Base-by-base conservation (phyloP, 2,888 invertebrate species). In the Ophioninae sp. region DNA sequence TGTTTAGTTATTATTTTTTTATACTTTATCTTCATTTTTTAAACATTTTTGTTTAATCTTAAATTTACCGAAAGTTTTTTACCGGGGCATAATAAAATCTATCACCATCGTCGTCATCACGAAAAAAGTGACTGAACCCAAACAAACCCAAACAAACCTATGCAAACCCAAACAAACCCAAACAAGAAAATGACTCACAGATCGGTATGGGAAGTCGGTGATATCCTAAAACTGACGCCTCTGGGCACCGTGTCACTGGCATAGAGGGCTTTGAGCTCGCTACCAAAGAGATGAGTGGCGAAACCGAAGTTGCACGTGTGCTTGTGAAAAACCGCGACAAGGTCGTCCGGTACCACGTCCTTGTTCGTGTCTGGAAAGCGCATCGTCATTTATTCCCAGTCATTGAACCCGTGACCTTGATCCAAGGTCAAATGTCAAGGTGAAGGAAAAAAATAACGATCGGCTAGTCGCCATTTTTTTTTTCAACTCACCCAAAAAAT, bases 281-380 rank as follows among this genome's bases (percentile, higher is more conserved):
- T 96, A 0, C 98, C 97, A 92, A 99, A 99, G n/a, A 99, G 94
- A 92, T 99, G 98, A 22, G 98, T 98, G 0, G 98, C 98, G 93
- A 99, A 99, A n/a, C 98, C 98, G 93, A 99, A 99, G 92, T 97
- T 98, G 93, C 98, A 99, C 79, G 96, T 96, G 89, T 98, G 96
- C 90, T 97, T 97, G 93, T 98, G 97, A 93, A 99, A 99, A 2
- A 98, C 97, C 0, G 97, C 96, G 1, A 99, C 97, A 89, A 98
- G 94, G 92, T 98, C 98, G 92, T 98, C 98, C 1, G 98, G 97
- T 69, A 98, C 96, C 13, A 97, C 96, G 93, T 99, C 98, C 86
- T 97, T 96, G 93, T 99, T 99, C 13, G 98, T 97, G 88, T 97
- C 97, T 94, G 88, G 17, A 22, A 10, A 39, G 23, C 13, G 23